Conservation (phyloP, 2,797 vertebrate species). For the Eulemur albifrons region DNA sequence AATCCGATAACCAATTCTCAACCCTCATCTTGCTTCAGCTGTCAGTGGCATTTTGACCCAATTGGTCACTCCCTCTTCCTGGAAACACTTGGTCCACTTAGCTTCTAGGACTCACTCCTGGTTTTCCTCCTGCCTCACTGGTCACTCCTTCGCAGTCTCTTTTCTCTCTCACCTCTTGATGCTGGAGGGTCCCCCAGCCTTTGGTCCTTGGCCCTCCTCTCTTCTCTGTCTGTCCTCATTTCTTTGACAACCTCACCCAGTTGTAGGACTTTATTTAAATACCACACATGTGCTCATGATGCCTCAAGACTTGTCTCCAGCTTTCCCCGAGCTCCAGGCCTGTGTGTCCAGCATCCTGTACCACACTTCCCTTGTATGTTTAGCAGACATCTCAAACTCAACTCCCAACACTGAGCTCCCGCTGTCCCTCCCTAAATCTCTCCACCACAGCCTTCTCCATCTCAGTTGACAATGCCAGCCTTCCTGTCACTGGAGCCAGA, state of each 20-base stretch:
- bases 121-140: not conserved
- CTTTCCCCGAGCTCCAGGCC: not conserved
- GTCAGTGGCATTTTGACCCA: not conserved
- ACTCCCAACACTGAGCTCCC: not conserved
- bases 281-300: not conserved
- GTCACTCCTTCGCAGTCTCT: not conserved
- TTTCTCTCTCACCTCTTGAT: not conserved
- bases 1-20: not conserved
- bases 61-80: not conserved
- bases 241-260: not conserved
- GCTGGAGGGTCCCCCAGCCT: not conserved
- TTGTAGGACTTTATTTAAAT: constrained; percentile 42
- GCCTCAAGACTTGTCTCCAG: not conserved
- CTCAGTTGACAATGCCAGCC: not conserved
- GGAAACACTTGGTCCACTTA: not conserved
- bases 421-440: not conserved
- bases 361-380: not conserved
- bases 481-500: not conserved
- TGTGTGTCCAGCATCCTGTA: not conserved
- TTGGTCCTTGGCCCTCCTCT: not conserved
- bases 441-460: not conserved
- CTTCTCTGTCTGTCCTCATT: not conserved
- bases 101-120: not conserved
- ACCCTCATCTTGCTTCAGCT: not conserved
- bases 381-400: not conserved